A percentile compares a stretch with the other conserved stretches of the same genome.
phyloP scores from a whole-genome alignment of 2,797 vertebrate species.

The Acanthornis magna region DNA sequence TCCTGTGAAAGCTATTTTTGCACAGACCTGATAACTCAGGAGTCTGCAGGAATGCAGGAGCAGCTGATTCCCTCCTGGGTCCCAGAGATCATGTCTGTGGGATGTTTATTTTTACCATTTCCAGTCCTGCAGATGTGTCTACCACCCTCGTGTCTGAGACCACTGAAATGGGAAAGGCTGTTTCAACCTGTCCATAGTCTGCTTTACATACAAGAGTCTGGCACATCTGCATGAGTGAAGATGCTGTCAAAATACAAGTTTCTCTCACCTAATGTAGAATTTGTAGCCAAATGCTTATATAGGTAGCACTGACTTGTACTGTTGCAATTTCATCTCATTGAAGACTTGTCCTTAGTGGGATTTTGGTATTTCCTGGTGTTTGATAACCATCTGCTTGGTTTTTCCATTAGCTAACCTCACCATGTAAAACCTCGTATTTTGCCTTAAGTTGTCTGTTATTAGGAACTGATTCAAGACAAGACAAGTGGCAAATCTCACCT shows the following conservation, averaged over 20 bases:
- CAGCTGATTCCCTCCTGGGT: background rate
- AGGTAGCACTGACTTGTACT: background rate
- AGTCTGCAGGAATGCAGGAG: rapidly evolving
- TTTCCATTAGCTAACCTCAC: background rate
- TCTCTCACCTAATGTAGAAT: background rate
- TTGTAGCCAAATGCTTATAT: background rate
- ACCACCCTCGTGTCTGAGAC: background rate
- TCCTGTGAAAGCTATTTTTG: background rate
- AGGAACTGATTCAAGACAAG: background rate
- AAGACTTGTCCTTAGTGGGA: background rate
- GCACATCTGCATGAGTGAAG: background rate
- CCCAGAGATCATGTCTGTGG: background rate
- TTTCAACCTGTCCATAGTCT: background rate
- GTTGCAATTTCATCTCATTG: background rate
- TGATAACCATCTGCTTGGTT: background rate
- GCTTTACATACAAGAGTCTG: background rate
- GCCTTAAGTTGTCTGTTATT: background rate
- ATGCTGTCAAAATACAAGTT: background rate
- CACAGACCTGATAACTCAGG: background rate
- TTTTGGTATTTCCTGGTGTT: background rate
- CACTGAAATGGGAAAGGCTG: background rate
- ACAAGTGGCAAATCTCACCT: background rate
- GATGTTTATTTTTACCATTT: background rate
- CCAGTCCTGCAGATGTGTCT: background rate
- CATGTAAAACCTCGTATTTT: background rate